A percentile compares a stretch with the other conserved stretches of the same genome.
phyloP scores from a whole-genome alignment of 2,797 vertebrate genomes.

The Ibycter americanus region DNA sequence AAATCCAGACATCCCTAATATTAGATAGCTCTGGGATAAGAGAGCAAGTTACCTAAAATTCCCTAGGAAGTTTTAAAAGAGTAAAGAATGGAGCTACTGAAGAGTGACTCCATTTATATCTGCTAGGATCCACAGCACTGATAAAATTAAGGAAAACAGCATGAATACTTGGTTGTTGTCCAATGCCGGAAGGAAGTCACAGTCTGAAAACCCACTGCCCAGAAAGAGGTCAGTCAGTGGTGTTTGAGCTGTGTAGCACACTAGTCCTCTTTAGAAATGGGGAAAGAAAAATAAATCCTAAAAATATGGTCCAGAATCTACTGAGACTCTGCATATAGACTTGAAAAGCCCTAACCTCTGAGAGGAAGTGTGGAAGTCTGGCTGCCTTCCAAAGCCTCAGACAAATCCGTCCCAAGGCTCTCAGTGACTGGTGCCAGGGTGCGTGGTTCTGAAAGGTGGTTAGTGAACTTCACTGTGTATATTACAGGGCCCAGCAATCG shows the following conservation, averaged over 20 bases:
- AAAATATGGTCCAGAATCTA: background rate
- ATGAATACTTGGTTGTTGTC: constrained; percentile 46
- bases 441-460: background rate
- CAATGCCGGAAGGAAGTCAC: constrained; percentile 50
- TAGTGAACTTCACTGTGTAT: background rate
- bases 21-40: background rate
- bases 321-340: background rate
- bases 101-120: background rate
- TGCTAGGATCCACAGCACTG: background rate
- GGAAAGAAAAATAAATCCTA: constrained; percentile 62
- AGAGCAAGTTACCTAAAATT: background rate
- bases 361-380: constrained; percentile 13
- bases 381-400: constrained; percentile 46
- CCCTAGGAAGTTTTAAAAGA: background rate
- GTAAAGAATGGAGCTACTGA: background rate
- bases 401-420: constrained; percentile 19
- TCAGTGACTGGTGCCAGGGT: background rate
- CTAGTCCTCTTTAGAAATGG: constrained; percentile 36
- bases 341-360: constrained; percentile 3
- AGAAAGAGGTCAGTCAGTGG: constrained; percentile 30
- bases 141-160: constrained; percentile 35
- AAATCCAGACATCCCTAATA: background rate
- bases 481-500: background rate
- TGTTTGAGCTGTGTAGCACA: constrained; percentile 31
- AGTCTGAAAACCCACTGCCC: background rate